These are phyloP conservation scores for Microcebus lehilahytsara DNA, from an alignment of 2,113 vertebrate species.

Conservation along the genomic window DNA sequence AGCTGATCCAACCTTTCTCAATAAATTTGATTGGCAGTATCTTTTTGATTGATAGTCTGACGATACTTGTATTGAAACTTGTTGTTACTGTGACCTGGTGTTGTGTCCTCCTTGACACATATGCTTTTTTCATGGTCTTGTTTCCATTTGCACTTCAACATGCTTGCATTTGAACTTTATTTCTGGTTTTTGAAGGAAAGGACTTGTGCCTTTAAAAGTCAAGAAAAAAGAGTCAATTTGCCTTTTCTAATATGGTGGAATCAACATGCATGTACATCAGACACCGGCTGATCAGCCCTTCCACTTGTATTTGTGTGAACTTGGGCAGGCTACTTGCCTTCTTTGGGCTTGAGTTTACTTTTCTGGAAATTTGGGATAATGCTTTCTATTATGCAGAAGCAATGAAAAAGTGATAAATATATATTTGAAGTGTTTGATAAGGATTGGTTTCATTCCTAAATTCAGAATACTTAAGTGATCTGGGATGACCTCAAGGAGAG, in stretches of 20 bases:
- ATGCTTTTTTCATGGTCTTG: not conserved
- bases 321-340: not conserved
- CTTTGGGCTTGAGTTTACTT: not conserved
- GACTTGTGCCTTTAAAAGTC: not conserved
- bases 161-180: not conserved
- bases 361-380: not conserved
- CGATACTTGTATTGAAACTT: not conserved
- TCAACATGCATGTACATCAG: not conserved
- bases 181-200: conserved; percentile 12
- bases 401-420: not conserved
- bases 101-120: not conserved
- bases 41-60: not conserved
- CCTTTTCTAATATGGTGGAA: not conserved
- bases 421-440: not conserved
- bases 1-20: not conserved
- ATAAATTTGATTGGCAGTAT: not conserved
- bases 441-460: not conserved
- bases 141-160: not conserved
- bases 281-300: not conserved
- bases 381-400: not conserved
- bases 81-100: not conserved
- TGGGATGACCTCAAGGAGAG: not conserved
- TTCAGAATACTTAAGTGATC: not conserved
- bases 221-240: not conserved
- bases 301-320: not conserved